These are phyloP conservation scores for Sebastes schlegelii DNA, from an alignment of 2,113 vertebrate species.

Conservation along the genomic window DNA sequence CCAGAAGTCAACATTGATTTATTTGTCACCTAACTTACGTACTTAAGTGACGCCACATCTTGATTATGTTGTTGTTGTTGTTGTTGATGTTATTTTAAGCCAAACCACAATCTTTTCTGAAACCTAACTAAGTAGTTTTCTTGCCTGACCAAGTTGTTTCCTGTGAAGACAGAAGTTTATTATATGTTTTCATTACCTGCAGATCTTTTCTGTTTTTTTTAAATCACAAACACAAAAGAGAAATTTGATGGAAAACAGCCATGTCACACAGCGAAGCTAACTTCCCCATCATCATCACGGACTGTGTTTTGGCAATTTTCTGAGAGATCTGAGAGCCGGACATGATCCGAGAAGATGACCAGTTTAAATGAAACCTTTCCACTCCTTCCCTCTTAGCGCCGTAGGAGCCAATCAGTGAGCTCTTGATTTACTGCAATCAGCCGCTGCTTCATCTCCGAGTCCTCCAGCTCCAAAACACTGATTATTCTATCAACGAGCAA, in stretches of 20 bases:
- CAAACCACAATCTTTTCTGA: too few relatives aligned
- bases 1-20: too few relatives aligned
- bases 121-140: too few relatives aligned
- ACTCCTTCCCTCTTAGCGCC: neutral
- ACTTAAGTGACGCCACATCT: too few relatives aligned
- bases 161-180: too few relatives aligned
- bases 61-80: too few relatives aligned
- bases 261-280: neutral
- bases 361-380: neutral
- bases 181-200: neutral
- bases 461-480: neutral
- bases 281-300: neutral
- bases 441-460: neutral
- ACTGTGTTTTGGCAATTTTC: slow-evolving; percentile 3
- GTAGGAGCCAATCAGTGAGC: slow-evolving; percentile 4
- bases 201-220: neutral
- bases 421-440: slow-evolving; percentile 4
- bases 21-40: too few relatives aligned
- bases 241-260: neutral
- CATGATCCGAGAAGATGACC: neutral
- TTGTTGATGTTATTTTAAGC: too few relatives aligned
- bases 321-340: neutral
- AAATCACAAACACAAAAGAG: too few relatives aligned
- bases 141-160: too few relatives aligned
- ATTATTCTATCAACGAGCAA: neutral